These are phyloP conservation scores for Turritopsis rubra DNA, from an alignment of 30 jellyfish, hydroid and myxozoan genomes.

Conservation along the genomic window DNA sequence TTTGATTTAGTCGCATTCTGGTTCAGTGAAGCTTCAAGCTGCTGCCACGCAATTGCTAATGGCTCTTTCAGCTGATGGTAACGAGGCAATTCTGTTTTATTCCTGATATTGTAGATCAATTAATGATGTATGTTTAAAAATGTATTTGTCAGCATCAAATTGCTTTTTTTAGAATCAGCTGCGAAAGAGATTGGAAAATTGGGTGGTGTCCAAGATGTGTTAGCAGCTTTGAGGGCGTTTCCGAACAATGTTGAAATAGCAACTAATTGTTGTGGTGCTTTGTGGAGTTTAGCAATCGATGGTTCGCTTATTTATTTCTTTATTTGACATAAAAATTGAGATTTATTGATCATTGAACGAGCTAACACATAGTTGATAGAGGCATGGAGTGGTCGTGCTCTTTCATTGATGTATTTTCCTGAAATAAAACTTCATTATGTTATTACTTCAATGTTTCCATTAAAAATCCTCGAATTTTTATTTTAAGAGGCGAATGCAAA, in stretches of 20 bases:
- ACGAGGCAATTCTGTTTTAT: neutral
- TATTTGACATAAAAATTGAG: no score
- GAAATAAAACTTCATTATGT: no score
- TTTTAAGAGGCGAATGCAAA: conserved; percentile 43
- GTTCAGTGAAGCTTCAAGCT: conserved; percentile 55
- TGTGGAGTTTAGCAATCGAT: conserved; percentile 74
- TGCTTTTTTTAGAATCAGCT: conserved; percentile 46
- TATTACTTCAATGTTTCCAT: neutral
- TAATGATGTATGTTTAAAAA: neutral
- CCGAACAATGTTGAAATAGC: conserved; percentile 76
- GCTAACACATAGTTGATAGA: no score
- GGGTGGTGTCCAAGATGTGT: conserved; percentile 86
- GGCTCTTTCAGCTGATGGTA: conserved; percentile 86
- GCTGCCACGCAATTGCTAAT: conserved; percentile 74
- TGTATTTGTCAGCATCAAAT: neutral
- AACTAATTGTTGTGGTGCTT: conserved; percentile 79
- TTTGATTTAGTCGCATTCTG: conserved; percentile 51
- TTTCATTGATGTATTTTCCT: no score
- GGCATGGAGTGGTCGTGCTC: no score
- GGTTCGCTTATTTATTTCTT: conserved; percentile 23
- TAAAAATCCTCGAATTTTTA: neutral
- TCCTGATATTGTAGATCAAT: neutral
- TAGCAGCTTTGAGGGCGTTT: conserved; percentile 64
- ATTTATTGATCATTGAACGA: no score
- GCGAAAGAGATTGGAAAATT: conserved; percentile 80